These are phyloP conservation scores for Lithodes maja DNA, from an alignment of 2,888 invertebrate species.

Conservation along the genomic window DNA sequence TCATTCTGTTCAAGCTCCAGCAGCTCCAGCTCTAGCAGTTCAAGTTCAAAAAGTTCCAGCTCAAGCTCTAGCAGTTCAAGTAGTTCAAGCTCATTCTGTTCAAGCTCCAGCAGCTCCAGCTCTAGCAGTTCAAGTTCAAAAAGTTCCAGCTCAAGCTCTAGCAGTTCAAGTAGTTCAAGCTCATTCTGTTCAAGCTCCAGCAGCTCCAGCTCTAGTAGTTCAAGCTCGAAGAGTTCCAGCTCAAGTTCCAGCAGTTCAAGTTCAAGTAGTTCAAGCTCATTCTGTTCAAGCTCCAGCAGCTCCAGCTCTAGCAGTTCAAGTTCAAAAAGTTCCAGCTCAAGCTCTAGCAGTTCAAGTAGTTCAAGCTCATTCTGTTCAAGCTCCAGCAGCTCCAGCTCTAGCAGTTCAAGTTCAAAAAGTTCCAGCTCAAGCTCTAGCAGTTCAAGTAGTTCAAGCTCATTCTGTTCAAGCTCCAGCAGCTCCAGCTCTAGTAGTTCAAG, in stretches of 20 bases:
- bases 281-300: not conserved
- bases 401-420: not conserved
- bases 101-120: not conserved
- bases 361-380: not conserved
- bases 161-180: not conserved
- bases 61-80: slow-evolving; percentile 6
- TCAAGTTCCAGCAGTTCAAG: not conserved
- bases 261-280: not conserved
- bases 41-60: slow-evolving; percentile 11
- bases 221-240: not conserved
- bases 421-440: not conserved
- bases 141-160: not conserved
- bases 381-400: not conserved
- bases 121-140: slow-evolving; percentile 22
- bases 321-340: not conserved
- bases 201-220: slow-evolving; percentile 12
- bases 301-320: not conserved
- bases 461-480: slow-evolving; percentile 14
- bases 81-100: slow-evolving; percentile 2
- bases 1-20: slow-evolving; percentile 10
- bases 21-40: slow-evolving; percentile 8
- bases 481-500: slow-evolving; percentile 7
- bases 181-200: not conserved
- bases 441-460: not conserved
- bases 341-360: not conserved